phyloP scores from a whole-genome alignment of 2,888 invertebrate species.

The Agapostemon virescens region DNA sequence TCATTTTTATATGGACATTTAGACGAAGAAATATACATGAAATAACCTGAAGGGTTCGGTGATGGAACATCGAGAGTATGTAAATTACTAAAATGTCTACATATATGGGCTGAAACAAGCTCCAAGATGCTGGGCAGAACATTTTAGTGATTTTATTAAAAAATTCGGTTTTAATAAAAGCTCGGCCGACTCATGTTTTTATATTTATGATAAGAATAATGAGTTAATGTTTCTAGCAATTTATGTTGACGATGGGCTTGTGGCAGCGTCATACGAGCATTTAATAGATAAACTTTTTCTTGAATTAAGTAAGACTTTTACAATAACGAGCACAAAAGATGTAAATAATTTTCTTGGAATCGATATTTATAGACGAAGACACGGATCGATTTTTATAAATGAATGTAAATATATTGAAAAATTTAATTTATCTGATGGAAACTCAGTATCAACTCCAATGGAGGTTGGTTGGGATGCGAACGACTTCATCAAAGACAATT shows the following conservation, averaged over 20 bases:
- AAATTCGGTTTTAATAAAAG: background rate
- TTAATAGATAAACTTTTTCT: background rate
- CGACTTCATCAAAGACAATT: background rate
- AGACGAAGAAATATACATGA: no score
- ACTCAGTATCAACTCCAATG: background rate
- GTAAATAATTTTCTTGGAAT: background rate
- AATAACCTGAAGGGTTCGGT: no score
- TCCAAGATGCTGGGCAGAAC: background rate
- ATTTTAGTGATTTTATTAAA: background rate
- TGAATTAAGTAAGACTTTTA: background rate
- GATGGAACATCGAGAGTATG: no score
- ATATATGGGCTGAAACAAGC: background rate
- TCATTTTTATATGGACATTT: no score
- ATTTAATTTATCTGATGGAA: background rate
- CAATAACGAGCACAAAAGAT: background rate
- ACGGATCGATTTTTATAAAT: background rate
- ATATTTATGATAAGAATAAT: background rate
- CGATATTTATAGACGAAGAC: background rate
- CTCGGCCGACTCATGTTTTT: background rate
- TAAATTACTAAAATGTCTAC: no score
- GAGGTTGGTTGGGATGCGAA: background rate
- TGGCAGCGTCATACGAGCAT: background rate
- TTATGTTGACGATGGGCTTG: conserved; percentile 3
- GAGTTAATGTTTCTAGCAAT: background rate
- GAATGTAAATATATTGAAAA: background rate